Base-by-base conservation (phyloP, 2,113 vertebrate genomes). In the Aptenodytes patagonicus region DNA sequence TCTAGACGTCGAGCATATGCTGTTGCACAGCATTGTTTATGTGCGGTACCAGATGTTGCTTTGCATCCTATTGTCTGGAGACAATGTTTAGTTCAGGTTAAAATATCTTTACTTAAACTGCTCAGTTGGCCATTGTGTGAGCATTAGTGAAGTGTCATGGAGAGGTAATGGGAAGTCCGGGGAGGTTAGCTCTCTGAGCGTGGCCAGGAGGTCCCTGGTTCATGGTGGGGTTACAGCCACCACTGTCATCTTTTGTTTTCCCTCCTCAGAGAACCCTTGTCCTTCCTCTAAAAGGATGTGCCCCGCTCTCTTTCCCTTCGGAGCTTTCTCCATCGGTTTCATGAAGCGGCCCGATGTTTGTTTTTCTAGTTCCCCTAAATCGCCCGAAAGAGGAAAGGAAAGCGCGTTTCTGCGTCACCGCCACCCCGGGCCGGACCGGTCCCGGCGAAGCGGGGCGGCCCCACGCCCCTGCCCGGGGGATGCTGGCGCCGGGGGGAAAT, bases 261-360 rank as follows among this genome's bases (percentile, higher is more conserved):
- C 97, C 97, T 96, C 75, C 98, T 98, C 97, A 96, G 98, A 96
- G 98, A 96, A 98, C 97, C 97, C 97, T 94, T 98, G 99, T 99
- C 99, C 99, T 99, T 99, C 99, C 99, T 98, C 98, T 98, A 98
- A 98, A 97, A 98, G 99, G 99, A 99, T 98, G 98, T 98, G 98
- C 97, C 98, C 82, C 89, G 85, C 97, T 97, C 97, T 97, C 96
- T 89, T 98, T 91, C 87, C 96, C 98, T 92, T 92, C 62, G 78
- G 82, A 38, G 83, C 78, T 95, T 96, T 93, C 93, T 75, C 83
- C 90, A 78, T 77, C 92, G 90, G 49, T 91, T 96, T 96, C 98
- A 98, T 97, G 96, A 98, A 96, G 72, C 94, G 86, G 79, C 32
- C 78, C 92, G 83, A 47, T 98, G 99, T 99, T 99, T 99, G 98